Percentiles rank a stretch among this genome's conserved stretches.
Conservation (phyloP, 2,113 vertebrate genomes). For the Ceuthmochares aereus region DNA sequence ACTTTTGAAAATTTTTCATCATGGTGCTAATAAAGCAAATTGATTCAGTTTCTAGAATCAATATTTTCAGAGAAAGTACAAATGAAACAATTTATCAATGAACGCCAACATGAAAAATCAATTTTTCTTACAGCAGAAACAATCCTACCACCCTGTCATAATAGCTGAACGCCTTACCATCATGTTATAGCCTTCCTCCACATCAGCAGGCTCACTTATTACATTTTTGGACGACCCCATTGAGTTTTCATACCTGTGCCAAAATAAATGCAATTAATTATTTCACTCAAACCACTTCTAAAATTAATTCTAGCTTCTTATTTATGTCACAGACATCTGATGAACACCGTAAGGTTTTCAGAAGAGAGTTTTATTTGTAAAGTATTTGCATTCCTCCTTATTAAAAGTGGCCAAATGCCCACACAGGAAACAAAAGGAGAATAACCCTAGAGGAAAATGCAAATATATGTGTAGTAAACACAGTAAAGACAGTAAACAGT, state of each 20-base stretch:
- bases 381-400: background rate
- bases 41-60: background rate
- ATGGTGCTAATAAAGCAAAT: background rate
- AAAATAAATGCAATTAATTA: slow-evolving; percentile 37
- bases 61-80: background rate
- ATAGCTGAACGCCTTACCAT: slow-evolving; percentile 73
- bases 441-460: background rate
- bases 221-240: slow-evolving; percentile 72
- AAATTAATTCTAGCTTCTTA: slow-evolving; percentile 4
- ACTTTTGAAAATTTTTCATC: background rate
- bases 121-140: background rate
- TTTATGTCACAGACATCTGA: background rate
- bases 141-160: background rate
- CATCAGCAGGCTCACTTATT: slow-evolving; percentile 58
- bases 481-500: accelerated
- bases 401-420: background rate
- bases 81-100: background rate
- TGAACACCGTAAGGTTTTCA: background rate
- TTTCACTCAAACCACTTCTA: background rate
- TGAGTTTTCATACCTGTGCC: slow-evolving; percentile 69
- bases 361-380: background rate
- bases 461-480: background rate
- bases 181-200: slow-evolving; percentile 58
- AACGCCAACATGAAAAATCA: background rate
- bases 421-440: background rate